A percentile compares a stretch with the other conserved stretches of the same genome.
These are phyloP conservation scores for Pardalotus punctatus DNA, from an alignment of 2,113 vertebrate genomes.

Conservation along the genomic window DNA sequence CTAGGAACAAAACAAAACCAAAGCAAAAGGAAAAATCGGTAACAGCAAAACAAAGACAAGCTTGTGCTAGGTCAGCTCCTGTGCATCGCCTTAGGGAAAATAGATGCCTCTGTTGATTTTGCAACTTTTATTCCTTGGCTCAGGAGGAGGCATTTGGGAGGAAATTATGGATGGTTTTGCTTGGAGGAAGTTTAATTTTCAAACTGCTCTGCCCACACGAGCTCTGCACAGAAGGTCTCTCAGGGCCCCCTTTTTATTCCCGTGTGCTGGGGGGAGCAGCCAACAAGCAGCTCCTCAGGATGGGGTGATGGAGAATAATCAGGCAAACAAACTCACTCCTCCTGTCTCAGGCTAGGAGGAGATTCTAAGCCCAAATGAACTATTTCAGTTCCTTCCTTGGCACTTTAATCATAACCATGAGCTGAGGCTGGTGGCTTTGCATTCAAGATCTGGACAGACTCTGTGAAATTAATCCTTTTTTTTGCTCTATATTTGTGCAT, in stretches of 20 bases:
- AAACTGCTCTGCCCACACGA: not conserved
- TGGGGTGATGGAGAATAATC: not conserved
- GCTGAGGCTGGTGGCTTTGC: not conserved
- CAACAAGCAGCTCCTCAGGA: not conserved
- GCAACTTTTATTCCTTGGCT: not conserved
- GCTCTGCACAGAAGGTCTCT: not conserved
- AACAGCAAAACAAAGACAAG: conserved; percentile 55
- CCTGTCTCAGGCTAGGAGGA: not conserved
- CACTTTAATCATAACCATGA: not conserved
- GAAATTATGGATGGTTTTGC: conserved; percentile 1
- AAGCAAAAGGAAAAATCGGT: conserved; percentile 50
- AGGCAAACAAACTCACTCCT: not conserved
- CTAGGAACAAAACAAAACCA: conserved; percentile 43
- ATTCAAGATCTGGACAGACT: not conserved
- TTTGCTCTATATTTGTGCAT: not conserved
- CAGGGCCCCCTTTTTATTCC: not conserved
- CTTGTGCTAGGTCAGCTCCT: conserved; percentile 63
- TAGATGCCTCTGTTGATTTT: conserved; percentile 9
- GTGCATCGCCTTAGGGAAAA: not conserved
- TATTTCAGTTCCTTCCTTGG: not conserved
- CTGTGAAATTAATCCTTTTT: not conserved
- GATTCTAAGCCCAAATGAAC: not conserved
- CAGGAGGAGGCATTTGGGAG: not conserved
- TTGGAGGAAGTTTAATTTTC: conserved; percentile 13
- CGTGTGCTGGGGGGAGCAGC: rapidly evolving